Percentiles rank a stretch among this genome's conserved stretches.
These are phyloP conservation scores for Tamandua tetradactyla DNA, from an alignment of 2,797 vertebrate species.

Conservation along the genomic window DNA sequence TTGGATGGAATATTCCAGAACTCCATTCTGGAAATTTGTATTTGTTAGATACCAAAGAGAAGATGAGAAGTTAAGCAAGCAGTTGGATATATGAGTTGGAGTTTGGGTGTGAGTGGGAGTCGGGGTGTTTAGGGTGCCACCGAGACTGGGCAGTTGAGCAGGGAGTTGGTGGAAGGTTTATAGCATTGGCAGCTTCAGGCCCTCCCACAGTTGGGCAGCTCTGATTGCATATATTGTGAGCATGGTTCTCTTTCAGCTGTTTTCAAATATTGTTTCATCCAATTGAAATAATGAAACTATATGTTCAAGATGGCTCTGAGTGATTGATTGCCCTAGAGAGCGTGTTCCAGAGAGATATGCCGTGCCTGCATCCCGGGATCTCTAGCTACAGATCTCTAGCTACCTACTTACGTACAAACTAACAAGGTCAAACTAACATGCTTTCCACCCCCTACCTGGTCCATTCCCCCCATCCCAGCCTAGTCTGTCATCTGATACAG, in stretches of 20 bases:
- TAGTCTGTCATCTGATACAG: too few relatives aligned
- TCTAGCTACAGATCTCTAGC: not conserved
- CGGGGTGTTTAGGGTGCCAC: not conserved
- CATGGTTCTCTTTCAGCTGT: not conserved
- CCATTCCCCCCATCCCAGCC: too few relatives aligned
- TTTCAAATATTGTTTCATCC: not conserved
- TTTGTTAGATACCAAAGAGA: not conserved
- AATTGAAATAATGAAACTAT: not conserved
- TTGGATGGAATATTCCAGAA: not conserved
- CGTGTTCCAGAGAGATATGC: not conserved
- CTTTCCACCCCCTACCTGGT: too few relatives aligned
- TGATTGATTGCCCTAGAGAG: not conserved
- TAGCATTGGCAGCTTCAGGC: not conserved
- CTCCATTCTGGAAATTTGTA: not conserved
- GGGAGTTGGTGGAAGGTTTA: not conserved
- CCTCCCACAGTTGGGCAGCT: too few relatives aligned
- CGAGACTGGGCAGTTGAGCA: not conserved
- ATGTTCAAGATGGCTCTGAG: not conserved
- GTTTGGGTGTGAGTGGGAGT: not conserved
- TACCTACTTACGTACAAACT: not conserved
- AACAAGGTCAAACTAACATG: too few relatives aligned
- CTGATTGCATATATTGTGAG: too few relatives aligned
- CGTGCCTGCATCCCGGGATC: not conserved
- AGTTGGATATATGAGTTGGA: not conserved
- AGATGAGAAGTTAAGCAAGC: too few relatives aligned